Conservation (phyloP, 2,113 vertebrate genomes). For the Psilopogon haemacephalus region DNA sequence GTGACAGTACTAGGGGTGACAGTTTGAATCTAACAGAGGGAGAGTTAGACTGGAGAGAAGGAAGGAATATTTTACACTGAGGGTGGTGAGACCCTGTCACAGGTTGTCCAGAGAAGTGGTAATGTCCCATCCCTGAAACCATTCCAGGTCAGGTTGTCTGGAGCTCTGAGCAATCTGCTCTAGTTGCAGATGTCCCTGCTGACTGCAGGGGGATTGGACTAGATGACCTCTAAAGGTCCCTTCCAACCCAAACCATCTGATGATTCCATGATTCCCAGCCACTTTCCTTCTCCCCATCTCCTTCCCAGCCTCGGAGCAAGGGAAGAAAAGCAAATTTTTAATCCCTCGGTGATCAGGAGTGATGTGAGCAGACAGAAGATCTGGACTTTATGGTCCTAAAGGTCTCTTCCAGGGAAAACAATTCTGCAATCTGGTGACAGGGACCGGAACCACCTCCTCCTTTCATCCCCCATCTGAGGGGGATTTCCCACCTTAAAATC, state of each 20-base stretch:
- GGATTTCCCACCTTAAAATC: neutral
- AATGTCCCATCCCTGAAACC: neutral
- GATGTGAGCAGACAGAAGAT: neutral
- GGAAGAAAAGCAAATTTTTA: neutral
- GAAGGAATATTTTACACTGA: too few species aligned
- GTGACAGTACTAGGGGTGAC: too few species aligned
- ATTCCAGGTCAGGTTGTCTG: neutral
- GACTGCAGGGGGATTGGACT: neutral
- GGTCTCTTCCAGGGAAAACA: neutral
- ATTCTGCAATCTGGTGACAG: neutral
- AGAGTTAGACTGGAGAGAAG: too few species aligned
- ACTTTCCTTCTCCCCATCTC: neutral
- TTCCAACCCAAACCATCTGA: neutral
- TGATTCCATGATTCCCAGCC: neutral
- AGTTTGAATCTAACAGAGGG: too few species aligned
- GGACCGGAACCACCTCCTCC: neutral
- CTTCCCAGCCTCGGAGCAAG: neutral
- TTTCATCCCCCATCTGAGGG: neutral
- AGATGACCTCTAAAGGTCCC: neutral
- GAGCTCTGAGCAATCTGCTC: neutral
- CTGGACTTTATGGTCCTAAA: too few species aligned
- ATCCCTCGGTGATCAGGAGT: accelerated
- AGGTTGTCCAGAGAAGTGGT: too few species aligned
- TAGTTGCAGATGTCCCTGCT: neutral
- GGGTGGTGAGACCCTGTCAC: too few species aligned